Evolutionary conservation across 2,888 invertebrate species (phyloP), one percentile per base, ranked within the genome.

Genomic region (Noctua janthe): DNA sequence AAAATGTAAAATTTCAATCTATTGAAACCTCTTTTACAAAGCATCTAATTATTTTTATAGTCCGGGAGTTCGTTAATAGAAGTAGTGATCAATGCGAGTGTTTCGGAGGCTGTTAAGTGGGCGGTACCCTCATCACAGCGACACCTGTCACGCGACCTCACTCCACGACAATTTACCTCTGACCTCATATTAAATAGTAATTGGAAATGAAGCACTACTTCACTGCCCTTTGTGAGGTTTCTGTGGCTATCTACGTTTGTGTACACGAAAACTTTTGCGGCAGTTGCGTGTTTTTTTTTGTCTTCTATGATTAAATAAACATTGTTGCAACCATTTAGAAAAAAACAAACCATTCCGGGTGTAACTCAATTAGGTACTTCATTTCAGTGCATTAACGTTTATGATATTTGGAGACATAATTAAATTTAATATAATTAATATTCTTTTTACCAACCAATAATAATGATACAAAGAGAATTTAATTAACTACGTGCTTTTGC

Each of bases 101-200:
- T 85, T 82, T 83, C 74, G 71, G 71, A 87, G 69, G 77, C 78
- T 87, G 84, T 85, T 86, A 87, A 85, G 86, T 81, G 80, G 81
- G 80, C 85, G 71, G 82, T 23, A 92, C 92, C 92, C 92, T 92
- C 80, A 89, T 92, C 92, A 92, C 76, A 20, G 39, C 86, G 92
- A 88, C 92, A 92, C 88, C 91, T 92, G 92, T 91, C 92, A 89
- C 85, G 67, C 81, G 85, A 87, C 87, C 88, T 82, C 86, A 84
- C 91, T 90, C 88, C 80, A 72, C 89, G 82, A 86, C 82, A 88
- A 89, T 90, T 88, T 84, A 88, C 90, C 86, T 86, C 84, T 89
- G 89, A 90, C 88, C 90, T 86, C 87, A 82, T 87, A 89, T 91
- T 91, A 90, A 90, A 88, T 85, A 90, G 90, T 91, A 92, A 91